Evolutionary conservation across 2,888 invertebrate species (phyloP).

Genomic region (Lepidochrysops patricia): DNA sequence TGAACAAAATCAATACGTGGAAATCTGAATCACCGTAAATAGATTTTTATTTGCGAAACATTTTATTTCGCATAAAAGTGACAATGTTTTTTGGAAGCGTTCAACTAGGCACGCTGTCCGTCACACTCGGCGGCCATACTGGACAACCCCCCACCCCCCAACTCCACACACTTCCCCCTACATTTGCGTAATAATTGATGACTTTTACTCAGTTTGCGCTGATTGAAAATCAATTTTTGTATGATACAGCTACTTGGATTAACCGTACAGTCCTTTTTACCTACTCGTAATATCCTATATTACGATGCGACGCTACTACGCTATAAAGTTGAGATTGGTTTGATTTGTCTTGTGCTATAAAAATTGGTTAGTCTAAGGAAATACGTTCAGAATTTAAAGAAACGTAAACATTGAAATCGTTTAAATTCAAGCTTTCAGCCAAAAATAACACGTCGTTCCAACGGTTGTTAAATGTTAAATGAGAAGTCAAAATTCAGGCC

Average conservation of each 20-base stretch:
- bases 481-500: conserved; percentile 1
- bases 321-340: background rate
- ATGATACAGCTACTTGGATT: background rate
- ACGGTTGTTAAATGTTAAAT: background rate
- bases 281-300: too few species aligned
- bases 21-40: background rate
- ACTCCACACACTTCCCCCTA: background rate
- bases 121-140: conserved; percentile 3
- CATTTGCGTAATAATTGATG: conserved; percentile 5
- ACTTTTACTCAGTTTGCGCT: conserved; percentile 1
- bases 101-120: conserved; percentile 1
- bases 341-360: background rate
- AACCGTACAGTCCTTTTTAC: background rate
- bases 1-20: background rate
- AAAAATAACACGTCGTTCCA: background rate
- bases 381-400: background rate
- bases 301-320: background rate
- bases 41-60: conserved; percentile 2
- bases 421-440: background rate
- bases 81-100: conserved; percentile 6
- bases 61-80: conserved; percentile 2
- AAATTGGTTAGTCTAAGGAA: background rate
- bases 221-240: conserved; percentile 1
- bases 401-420: background rate
- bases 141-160: background rate